Percentiles rank a stretch among this genome's conserved stretches.
phyloP scores from a whole-genome alignment of 2,888 invertebrate species.

The Eupithecia tripunctaria region DNA sequence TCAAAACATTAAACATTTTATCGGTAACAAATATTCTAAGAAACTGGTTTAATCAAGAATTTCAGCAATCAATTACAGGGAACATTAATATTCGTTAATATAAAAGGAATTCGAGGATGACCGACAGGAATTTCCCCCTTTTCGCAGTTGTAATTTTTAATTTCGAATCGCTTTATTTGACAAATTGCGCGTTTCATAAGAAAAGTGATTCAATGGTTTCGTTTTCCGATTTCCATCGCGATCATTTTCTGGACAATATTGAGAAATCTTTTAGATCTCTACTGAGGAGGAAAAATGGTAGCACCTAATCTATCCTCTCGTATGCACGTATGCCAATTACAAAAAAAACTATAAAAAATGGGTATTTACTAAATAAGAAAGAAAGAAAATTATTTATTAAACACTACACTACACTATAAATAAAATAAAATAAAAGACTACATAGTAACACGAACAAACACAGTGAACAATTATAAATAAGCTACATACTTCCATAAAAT shows the following conservation, averaged over 20 bases:
- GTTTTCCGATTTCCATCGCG: not conserved
- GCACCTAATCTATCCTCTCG: too few species aligned
- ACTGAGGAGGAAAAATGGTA: not conserved
- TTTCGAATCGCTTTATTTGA: slow-evolving; percentile 7
- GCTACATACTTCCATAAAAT: too few species aligned
- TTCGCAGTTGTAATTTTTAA: not conserved
- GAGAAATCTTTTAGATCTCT: not conserved
- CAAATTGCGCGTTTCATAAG: slow-evolving; percentile 2
- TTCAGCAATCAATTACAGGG: not conserved
- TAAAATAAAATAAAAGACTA: too few species aligned
- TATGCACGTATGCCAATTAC: too few species aligned
- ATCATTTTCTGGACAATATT: not conserved
- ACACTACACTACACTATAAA: too few species aligned
- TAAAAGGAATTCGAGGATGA: slow-evolving; percentile 7
- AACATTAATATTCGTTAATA: slow-evolving; percentile 3
- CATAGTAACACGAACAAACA: not conserved
- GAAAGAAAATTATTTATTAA: too few species aligned
- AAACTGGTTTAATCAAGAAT: not conserved
- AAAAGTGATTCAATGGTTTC: slow-evolving; percentile 4
- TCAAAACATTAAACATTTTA: not conserved
- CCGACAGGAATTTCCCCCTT: slow-evolving; percentile 2
- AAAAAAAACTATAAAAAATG: not conserved
- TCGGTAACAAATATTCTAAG: not conserved
- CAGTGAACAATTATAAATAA: too few species aligned
- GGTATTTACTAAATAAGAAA: not conserved